These are phyloP conservation scores for Platycheirus albimanus DNA, from an alignment of 2,888 invertebrate genomes.

Conservation along the genomic window DNA sequence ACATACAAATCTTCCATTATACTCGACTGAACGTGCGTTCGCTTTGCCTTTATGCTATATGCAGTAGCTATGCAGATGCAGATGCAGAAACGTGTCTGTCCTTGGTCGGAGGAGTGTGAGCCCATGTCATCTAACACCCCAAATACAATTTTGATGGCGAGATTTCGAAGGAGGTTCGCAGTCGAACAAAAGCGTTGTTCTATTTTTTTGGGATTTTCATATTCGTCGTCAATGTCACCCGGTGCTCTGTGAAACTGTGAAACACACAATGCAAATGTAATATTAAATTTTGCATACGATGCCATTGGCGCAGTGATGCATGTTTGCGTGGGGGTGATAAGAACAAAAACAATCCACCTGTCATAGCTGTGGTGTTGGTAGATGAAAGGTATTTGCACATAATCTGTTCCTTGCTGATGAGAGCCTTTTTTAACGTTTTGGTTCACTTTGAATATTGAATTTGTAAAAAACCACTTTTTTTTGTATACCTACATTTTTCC, in stretches of 20 bases:
- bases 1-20: constrained; percentile 1
- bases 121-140: not conserved
- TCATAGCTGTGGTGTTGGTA: constrained; percentile 33
- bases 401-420: too few relatives aligned
- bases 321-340: constrained; percentile 18
- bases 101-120: not conserved
- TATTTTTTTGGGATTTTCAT: constrained; percentile 54
- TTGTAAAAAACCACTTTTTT: too few relatives aligned
- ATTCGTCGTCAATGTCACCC: constrained; percentile 53
- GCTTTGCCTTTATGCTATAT: not conserved
- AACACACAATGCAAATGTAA: too few relatives aligned
- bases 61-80: too few relatives aligned
- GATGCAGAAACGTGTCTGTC: constrained; percentile 23
- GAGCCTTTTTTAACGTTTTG: too few relatives aligned
- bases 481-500: too few relatives aligned
- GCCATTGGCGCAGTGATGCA: not conserved
- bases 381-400: constrained; percentile 32
- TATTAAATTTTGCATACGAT: constrained; percentile 51
- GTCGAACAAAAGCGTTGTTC: constrained; percentile 48
- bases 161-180: constrained; percentile 31
- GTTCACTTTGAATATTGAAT: too few relatives aligned
- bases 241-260: too few relatives aligned
- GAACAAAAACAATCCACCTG: constrained; percentile 49
- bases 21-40: not conserved
- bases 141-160: constrained; percentile 53